Base-by-base conservation (phyloP, 2,888 invertebrate genomes). In the Aricia artaxerxes region DNA sequence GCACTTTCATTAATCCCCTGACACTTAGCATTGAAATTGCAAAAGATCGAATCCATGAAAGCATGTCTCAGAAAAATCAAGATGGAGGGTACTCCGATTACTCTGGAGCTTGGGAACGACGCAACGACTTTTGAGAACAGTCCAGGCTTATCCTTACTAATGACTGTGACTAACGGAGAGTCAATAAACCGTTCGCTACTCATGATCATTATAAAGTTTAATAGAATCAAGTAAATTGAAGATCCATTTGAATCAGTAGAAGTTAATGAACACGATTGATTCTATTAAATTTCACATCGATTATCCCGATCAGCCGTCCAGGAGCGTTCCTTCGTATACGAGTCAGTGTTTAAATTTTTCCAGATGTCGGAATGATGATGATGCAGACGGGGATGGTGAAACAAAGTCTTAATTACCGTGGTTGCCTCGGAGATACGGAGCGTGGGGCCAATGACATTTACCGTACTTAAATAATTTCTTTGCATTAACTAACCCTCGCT, bases 341-440 rank as follows among this genome's bases (percentile, higher is more conserved):
- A 93, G 93, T 94, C 94, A 94, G 94, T 90, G 92, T 95, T 95
- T 95, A 94, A 95, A 95, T 96, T 96, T 96, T 97, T 97, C 90
- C 98, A 98, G 98, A 98, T 98, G 98, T 98, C 95, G 98, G 98
- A 96, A 98, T 98, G 98, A 97, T 98, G 96, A 97, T 98, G 98
- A 97, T 98, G 97, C 97, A 98, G 97, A 96, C 97, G 94, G 98
- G 98, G 96, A 98, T 98, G 98, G 97, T 98, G 97, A 98, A 97
- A 96, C 97, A 97, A 95, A 97, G 96, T 95, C 95, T 96, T 95
- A 97, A 97, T 96, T 96, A 95, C 95, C 95, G 95, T 94, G 95
- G 94, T 95, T 96, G 95, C 93, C 94, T 96, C 95, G 97, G 97
- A 96, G 97, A 97, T 97, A 97, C 96, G 97, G 92, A 92, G 88